A percentile compares a stretch with the other conserved stretches of the same genome.
These are phyloP conservation scores for Neostethus bicornis DNA, from an alignment of 2,797 vertebrate species.

Conservation along the genomic window DNA sequence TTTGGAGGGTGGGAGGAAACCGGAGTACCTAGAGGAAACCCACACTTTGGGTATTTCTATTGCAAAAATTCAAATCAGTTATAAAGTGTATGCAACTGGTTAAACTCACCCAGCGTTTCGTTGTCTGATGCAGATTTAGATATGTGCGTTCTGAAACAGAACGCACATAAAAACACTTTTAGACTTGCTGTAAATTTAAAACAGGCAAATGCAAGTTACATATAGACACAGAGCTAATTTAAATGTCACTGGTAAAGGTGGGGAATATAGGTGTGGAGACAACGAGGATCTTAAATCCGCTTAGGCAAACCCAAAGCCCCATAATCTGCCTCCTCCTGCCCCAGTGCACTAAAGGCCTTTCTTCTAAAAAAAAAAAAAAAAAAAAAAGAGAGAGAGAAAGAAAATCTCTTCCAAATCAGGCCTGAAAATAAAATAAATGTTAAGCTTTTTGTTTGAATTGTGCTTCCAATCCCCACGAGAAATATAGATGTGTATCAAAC, in stretches of 20 bases:
- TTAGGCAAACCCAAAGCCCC: conserved; percentile 59
- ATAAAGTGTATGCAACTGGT: background rate
- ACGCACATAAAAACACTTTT: background rate
- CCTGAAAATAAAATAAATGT: background rate
- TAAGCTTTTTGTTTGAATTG: conserved; percentile 13
- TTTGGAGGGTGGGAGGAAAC: too few species aligned
- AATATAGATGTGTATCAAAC: conserved; percentile 5
- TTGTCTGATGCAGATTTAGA: conserved; percentile 87
- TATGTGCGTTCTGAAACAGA: conserved; percentile 82
- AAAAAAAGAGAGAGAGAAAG: conserved; percentile 4
- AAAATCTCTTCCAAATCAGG: conserved; percentile 11
- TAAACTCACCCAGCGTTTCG: conserved; percentile 84
- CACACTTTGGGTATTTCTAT: too few species aligned
- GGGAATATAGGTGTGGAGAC: conserved; percentile 48
- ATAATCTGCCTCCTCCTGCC: conserved; percentile 63
- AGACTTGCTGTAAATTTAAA: background rate
- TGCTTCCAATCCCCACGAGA: conserved; percentile 1
- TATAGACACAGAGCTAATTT: background rate
- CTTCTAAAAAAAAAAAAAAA: conserved; percentile 11
- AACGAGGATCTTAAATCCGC: conserved; percentile 52
- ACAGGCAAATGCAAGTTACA: background rate
- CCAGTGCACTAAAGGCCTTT: conserved; percentile 19
- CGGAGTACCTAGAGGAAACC: too few species aligned
- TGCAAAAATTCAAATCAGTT: background rate
- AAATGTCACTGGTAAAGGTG: background rate